Evolutionary conservation across 2,888 invertebrate genomes (phyloP).

Genomic region (Napeogenes inachia): DNA sequence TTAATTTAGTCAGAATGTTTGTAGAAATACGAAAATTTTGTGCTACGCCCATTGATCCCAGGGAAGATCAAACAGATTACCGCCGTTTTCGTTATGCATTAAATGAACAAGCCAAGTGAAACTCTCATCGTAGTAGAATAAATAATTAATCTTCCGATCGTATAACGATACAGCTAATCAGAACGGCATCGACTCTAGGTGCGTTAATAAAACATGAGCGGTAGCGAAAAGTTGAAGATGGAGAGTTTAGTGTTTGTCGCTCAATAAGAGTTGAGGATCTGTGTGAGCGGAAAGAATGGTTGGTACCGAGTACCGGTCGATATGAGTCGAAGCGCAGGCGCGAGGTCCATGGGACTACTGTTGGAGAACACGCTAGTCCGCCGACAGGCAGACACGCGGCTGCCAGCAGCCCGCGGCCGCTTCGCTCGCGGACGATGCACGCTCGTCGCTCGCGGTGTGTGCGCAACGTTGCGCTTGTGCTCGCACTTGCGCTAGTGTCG

Average conservation of each 20-base stretch:
- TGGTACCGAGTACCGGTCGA: conserved; percentile 54
- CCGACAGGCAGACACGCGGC: conserved; percentile 63
- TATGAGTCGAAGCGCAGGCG: conserved; percentile 59
- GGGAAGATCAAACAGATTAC: not conserved
- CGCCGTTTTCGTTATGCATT: not conserved
- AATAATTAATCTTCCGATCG: not conserved
- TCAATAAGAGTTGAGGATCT: conserved; percentile 58
- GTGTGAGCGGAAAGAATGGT: conserved; percentile 50
- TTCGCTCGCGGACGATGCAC: conserved; percentile 54
- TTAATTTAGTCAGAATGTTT: too few species aligned
- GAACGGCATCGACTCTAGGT: conserved; percentile 3
- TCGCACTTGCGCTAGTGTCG: conserved; percentile 61
- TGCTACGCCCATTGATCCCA: not conserved
- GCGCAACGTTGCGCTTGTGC: conserved; percentile 59
- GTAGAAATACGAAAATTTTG: too few species aligned
- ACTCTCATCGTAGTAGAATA: not conserved
- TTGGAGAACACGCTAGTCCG: conserved; percentile 54
- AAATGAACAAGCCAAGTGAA: not conserved
- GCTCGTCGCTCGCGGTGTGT: conserved; percentile 62
- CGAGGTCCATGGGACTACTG: conserved; percentile 45
- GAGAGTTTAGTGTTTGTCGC: conserved; percentile 53
- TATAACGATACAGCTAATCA: conserved; percentile 1
- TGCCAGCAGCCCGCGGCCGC: conserved; percentile 61
- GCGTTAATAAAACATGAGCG: conserved; percentile 43
- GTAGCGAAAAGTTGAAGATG: conserved; percentile 45